phyloP scores from a whole-genome alignment of 2,888 invertebrate genomes.

The Coleophora deauratella region DNA sequence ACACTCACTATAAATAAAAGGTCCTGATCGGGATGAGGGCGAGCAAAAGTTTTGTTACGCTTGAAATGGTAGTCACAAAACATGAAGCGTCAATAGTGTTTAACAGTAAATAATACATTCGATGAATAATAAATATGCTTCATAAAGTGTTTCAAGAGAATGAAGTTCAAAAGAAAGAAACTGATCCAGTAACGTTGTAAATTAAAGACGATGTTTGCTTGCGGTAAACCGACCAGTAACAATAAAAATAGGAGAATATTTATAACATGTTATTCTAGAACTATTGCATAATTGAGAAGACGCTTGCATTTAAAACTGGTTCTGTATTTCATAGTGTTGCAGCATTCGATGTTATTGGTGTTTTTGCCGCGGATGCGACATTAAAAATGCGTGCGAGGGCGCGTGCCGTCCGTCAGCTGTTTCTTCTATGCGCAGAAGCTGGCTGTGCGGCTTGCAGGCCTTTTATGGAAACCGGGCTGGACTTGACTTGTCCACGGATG shows the following conservation, averaged over 20 bases:
- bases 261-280: constrained; percentile 30
- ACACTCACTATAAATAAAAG: constrained; percentile 12
- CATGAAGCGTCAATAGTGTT: no score
- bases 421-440: constrained; percentile 60
- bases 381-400: constrained; percentile 63
- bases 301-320: constrained; percentile 51
- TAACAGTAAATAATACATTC: no score
- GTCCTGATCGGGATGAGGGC: not conserved
- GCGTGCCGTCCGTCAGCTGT: constrained; percentile 70
- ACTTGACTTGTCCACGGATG: constrained; percentile 36
- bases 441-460: constrained; percentile 68
- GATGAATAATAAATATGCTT: no score
- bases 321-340: constrained; percentile 44
- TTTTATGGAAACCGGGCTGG: constrained; percentile 61
- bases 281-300: constrained; percentile 48
- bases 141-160: no score
- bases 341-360: constrained; percentile 54
- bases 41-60: no score
- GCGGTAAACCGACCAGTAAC: constrained; percentile 11
- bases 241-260: constrained; percentile 24
- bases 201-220: not conserved
- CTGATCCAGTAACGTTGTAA: no score
- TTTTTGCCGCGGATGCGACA: constrained; percentile 56
- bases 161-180: no score
- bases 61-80: no score